Base-by-base conservation (phyloP, 2,797 vertebrate genomes). In the Pygocentrus nattereri region DNA sequence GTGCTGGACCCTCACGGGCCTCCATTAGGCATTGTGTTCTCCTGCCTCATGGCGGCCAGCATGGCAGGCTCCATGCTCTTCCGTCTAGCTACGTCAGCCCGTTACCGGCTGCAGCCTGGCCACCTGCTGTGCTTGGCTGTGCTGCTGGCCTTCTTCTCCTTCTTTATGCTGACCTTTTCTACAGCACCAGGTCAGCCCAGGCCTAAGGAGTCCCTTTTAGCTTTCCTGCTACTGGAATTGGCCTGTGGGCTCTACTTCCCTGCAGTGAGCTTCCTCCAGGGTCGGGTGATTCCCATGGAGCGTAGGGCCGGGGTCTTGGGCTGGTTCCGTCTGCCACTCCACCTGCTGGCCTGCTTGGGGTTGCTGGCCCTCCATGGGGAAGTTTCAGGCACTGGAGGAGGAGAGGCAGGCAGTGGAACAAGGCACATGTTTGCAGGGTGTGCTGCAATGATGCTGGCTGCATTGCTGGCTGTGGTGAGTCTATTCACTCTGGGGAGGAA, bases 191-290 rank as follows among this genome's bases (percentile, higher is more conserved):
- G 96, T 25, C 96, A 97, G 83, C 96, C 97, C 19, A 92, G 92
- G 77, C 96, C 97, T 8, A 93, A 90, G 3, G 96, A 97, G 83
- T 98, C 97, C 74, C 95, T 98, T 69, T 88, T 98, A 31, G 97
- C 97, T 78, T 98, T 98, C 85, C 90, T 98, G 72, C 91, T 97
- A 59, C 95, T 98, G 13, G 97, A 98, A 84, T 88, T 98, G 76
- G 96, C 97, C 67, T 96, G 95, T 62, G 97, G 97, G 3, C 95
- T 98, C 2, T 98, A 98, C 88, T 98, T 98, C 88, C 97, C 97
- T 0, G 95, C 96, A 1, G 95, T 98, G 91, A 95, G 95, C 76
- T 98, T 98, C 85, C 95, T 98, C 50, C 95, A 97, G 73, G 90
- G 94, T 58, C 93, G 96, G 1, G 94, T 97, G 76, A 95, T 98